Evolutionary conservation across 1,140 invertebrate genomes (phyloP), one percentile per base, ranked within the genome.

Genomic region (Plectrocnemia conspersa): DNA sequence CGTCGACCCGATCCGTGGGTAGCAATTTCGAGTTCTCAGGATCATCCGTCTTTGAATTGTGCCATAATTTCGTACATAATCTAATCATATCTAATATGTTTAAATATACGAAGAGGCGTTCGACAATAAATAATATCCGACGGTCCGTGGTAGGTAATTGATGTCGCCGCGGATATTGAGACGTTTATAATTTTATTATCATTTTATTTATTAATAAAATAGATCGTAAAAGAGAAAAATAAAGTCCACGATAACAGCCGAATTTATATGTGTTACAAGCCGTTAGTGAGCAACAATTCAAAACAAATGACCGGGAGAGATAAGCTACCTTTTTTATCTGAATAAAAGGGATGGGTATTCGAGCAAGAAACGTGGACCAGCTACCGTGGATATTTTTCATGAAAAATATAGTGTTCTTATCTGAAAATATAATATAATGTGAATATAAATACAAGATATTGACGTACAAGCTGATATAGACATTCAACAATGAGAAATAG

Each of bases 321-420:
- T 61, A 61, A 61, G 59, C 44, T 56, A 49, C 59, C 54, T 61
- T 61, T 57, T 50, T 57, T 57, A 61, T 61, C 59, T 61, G 24
- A 38, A 50, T 18, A 50, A 50, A 50, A 22, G 47, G 42, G 42
- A 45, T 13, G 47, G n/a, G n/a, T 57, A 61, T 61, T 54, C 57
- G 24, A 38, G 40, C 15, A 50, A 50, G 40, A 22, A 35, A 24
- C 22, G 27, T 13, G 47, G 21, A 38, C 25, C n/a, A 15, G 25
- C 29, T 21, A 24, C 19, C 19, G 16, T 10, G 47, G 32, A 18
- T 18, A 18, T 40, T 15, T 40, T 18, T 18, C 11, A 36, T 4
- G 13, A 36, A 36, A 15, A 40, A 15, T 18, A 40, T 40, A 40
- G 3, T 18, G 10, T 18, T 5, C 36, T 9, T 16, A 40, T 2